Percentiles rank a stretch among this genome's conserved stretches.
Conservation (phyloP, 2,888 invertebrate genomes). For the Drosophila villosipedis region DNA sequence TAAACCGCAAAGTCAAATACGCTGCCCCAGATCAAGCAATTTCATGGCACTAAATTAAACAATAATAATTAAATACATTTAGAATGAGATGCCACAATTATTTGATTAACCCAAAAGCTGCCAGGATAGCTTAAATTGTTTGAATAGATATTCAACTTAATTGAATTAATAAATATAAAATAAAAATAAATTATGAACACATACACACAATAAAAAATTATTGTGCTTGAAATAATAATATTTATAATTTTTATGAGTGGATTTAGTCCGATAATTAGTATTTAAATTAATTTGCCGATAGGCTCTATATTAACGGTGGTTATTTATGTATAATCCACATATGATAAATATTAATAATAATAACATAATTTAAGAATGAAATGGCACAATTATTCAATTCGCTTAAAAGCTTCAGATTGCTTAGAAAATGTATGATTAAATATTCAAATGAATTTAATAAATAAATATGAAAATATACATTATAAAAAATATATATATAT, state of each 20-base stretch:
- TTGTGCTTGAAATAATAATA: background rate
- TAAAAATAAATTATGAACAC: background rate
- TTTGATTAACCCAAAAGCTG: constrained; percentile 22
- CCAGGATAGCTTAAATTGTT: constrained; percentile 10
- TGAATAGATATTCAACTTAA: background rate
- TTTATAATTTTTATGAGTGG: background rate
- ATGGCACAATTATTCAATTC: background rate
- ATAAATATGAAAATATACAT: background rate
- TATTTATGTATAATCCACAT: background rate
- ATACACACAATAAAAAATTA: background rate
- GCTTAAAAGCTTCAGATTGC: background rate
- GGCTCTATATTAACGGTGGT: background rate
- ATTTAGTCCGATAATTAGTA: background rate
- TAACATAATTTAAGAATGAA: background rate
- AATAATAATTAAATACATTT: constrained; percentile 11
- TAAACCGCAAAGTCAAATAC: constrained; percentile 43
- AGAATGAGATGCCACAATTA: constrained; percentile 15
- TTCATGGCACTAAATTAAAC: constrained; percentile 21
- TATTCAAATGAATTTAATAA: background rate
- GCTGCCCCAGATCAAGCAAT: constrained; percentile 30
- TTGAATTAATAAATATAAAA: background rate
- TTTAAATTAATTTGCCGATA: background rate
- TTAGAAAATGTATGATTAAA: background rate
- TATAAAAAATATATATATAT: background rate
- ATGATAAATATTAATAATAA: background rate